These are phyloP conservation scores for Tiliacea aurago DNA, from an alignment of 2,888 invertebrate genomes.

Conservation along the genomic window DNA sequence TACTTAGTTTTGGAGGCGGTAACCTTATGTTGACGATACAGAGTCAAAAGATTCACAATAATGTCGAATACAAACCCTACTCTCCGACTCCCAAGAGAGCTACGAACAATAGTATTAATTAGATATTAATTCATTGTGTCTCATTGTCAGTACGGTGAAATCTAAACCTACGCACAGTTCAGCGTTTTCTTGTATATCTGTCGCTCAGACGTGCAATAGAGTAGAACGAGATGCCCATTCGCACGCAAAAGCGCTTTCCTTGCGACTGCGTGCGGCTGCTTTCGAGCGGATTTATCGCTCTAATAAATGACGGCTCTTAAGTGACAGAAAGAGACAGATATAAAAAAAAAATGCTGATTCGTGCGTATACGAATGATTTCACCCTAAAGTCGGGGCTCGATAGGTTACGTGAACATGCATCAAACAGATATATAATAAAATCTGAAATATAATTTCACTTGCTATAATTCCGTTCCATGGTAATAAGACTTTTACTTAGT, in stretches of 20 bases:
- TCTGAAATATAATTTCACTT: constrained; percentile 46
- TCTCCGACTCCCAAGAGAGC: neutral
- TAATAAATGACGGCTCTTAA: neutral
- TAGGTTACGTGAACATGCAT: constrained; percentile 11
- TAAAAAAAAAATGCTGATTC: constrained; percentile 1
- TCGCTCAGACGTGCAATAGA: neutral
- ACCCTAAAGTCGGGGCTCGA: neutral
- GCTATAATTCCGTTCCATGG: constrained; percentile 21
- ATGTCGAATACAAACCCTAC: constrained; percentile 3
- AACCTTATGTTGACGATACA: constrained; percentile 63
- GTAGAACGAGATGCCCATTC: too few relatives aligned
- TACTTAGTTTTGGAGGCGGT: constrained; percentile 70
- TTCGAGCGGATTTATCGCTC: neutral
- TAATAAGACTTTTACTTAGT: constrained; percentile 12
- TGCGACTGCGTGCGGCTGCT: neutral
- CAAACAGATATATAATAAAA: constrained; percentile 16
- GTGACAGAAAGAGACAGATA: neutral
- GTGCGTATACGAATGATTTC: neutral
- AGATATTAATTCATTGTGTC: neutral
- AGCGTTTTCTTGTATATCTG: neutral
- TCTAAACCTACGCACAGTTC: neutral
- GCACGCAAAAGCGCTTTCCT: neutral
- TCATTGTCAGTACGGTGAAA: neutral
- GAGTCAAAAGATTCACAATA: constrained; percentile 31
- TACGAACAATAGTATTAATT: neutral